Percentiles rank a stretch among this genome's conserved stretches.
Conservation (phyloP, 35 echinoderm and acorn worm species). For the Diadema setosum region DNA sequence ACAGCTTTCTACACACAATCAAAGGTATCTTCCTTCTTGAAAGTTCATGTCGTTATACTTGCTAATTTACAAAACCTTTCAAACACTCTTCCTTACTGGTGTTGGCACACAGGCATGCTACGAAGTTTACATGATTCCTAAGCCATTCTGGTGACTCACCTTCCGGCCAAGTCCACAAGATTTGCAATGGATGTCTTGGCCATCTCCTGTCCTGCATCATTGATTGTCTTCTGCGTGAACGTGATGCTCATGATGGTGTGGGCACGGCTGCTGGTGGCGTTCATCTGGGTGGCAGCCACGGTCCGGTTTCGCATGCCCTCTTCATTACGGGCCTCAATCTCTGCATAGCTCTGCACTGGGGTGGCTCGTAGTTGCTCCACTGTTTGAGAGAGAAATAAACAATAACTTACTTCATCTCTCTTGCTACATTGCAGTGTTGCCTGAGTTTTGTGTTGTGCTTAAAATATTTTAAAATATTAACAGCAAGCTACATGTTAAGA, state of each 20-base stretch:
- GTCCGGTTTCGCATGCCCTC: conserved; percentile 96
- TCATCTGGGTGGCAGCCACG: conserved; percentile 97
- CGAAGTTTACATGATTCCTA: no score
- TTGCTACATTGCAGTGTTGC: no score
- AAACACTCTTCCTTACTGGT: no score
- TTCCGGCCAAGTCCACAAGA: conserved; percentile 96
- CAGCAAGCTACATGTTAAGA: no score
- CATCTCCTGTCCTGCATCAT: conserved; percentile 97
- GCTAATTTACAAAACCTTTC: no score
- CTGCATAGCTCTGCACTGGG: conserved; percentile 83
- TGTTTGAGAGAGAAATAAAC: background rate
- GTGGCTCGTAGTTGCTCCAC: conserved; percentile 55
- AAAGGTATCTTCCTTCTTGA: no score
- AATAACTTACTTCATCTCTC: no score
- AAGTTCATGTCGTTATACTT: no score
- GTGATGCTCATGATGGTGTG: conserved; percentile 93
- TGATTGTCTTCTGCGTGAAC: conserved; percentile 92
- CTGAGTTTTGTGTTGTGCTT: no score
- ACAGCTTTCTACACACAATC: no score
- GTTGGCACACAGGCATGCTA: no score
- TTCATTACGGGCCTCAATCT: conserved; percentile 93
- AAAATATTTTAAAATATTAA: no score
- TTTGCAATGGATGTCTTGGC: conserved; percentile 85
- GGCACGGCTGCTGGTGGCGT: conserved; percentile 94
- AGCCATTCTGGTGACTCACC: conserved; percentile 25